A percentile compares a stretch with the other conserved stretches of the same genome.
Conservation (phyloP, 2,797 vertebrate genomes). For the Helicolenus hilgendorfi region DNA sequence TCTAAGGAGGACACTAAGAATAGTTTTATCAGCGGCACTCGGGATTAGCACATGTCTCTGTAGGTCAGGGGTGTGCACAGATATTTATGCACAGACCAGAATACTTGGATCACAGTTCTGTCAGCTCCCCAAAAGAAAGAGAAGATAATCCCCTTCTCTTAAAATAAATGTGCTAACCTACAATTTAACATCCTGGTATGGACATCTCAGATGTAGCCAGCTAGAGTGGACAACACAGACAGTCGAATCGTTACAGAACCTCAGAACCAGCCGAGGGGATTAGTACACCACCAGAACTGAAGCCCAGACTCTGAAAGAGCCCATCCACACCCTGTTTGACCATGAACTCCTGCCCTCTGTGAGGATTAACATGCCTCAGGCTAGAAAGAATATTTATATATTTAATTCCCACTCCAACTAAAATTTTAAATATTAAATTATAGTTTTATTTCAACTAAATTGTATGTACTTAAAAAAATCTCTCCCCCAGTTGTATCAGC, state of each 20-base stretch:
- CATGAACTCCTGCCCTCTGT: neutral
- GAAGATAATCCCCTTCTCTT: neutral
- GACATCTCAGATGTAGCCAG: neutral
- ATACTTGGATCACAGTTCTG: neutral
- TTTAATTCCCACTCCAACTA: neutral
- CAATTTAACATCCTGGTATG: neutral
- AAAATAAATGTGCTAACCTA: neutral
- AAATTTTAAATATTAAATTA: neutral
- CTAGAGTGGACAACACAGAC: neutral
- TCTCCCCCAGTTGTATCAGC: neutral
- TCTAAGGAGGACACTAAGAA: slow-evolving; percentile 75
- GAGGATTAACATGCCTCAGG: neutral
- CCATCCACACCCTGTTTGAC: neutral
- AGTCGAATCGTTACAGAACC: neutral
- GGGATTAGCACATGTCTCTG: slow-evolving; percentile 58
- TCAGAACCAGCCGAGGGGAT: neutral
- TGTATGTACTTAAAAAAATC: neutral
- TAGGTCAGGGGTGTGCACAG: slow-evolving; percentile 50
- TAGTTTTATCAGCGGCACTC: slow-evolving; percentile 65
- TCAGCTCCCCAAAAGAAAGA: neutral
- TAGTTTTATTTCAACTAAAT: neutral
- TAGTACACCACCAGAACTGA: neutral
- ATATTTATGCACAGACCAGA: neutral
- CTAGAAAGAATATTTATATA: neutral
- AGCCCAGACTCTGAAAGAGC: neutral